A percentile compares a stretch with the other conserved stretches of the same genome.
Evolutionary conservation across 2,888 invertebrate species (phyloP).

Genomic region (Metalampra italica): DNA sequence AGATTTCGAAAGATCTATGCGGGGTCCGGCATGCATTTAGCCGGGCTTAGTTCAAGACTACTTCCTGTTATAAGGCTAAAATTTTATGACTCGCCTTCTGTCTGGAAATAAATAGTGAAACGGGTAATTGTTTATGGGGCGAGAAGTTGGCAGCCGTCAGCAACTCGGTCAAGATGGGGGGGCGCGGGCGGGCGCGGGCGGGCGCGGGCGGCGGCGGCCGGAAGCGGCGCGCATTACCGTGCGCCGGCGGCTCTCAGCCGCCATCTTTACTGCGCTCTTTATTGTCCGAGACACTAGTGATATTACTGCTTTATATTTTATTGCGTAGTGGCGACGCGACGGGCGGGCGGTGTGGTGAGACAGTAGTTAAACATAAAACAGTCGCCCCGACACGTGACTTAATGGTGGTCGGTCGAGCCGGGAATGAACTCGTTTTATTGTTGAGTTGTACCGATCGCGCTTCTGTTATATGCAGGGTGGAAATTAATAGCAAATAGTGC

Average conservation of each 20-base stretch:
- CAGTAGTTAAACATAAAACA: conserved; percentile 4
- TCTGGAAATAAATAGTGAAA: conserved; percentile 4
- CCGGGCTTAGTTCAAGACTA: too few species aligned
- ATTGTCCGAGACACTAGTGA: conserved; percentile 7
- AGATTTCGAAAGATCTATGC: too few species aligned
- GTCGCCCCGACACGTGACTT: too few species aligned
- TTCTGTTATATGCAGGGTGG: too few species aligned
- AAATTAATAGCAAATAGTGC: too few species aligned
- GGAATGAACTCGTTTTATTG: conserved; percentile 8
- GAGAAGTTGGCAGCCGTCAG: conserved; percentile 19
- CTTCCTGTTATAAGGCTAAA: too few species aligned
- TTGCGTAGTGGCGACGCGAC: not conserved
- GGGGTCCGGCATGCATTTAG: too few species aligned
- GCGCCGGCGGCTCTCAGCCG: conserved; percentile 24
- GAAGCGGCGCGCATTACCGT: conserved; percentile 46
- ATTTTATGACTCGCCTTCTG: too few species aligned
- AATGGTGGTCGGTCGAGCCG: conserved; percentile 1
- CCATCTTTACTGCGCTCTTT: too few species aligned
- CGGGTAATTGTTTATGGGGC: conserved; percentile 21
- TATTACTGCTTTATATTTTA: not conserved
- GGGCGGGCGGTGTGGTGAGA: too few species aligned
- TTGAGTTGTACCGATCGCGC: too few species aligned
- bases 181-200: conserved; percentile 21
- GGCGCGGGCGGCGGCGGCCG: conserved; percentile 44
- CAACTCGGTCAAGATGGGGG: conserved; percentile 24